phyloP scores from a whole-genome alignment of 1,140 invertebrate genomes.

The Radopholus similis region DNA sequence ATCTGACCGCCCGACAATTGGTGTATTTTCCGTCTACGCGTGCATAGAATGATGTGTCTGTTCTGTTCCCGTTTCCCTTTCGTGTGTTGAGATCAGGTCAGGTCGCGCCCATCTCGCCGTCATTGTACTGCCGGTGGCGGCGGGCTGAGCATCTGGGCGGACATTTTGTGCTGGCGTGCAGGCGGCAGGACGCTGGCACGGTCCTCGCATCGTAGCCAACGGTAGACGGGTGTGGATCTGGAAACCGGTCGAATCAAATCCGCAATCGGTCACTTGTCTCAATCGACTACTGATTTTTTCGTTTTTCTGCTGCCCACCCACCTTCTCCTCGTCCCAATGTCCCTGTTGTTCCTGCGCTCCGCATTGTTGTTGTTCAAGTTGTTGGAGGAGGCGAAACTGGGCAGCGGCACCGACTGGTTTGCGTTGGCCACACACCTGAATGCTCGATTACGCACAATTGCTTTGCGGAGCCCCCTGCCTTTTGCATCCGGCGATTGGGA shows the following conservation, averaged over 20 bases:
- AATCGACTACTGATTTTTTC: background rate
- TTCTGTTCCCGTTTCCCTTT: too few species aligned
- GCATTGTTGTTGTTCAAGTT: background rate
- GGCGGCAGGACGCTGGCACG: conserved; percentile 1
- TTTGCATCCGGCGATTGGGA: conserved; percentile 27
- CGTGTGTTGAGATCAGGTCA: too few species aligned
- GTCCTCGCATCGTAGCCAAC: conserved; percentile 11
- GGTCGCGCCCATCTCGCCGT: too few species aligned
- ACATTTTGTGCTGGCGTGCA: background rate
- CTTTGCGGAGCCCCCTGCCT: background rate
- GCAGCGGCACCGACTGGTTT: background rate
- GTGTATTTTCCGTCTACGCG: too few species aligned
- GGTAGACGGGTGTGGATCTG: conserved; percentile 28
- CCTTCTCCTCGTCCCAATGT: background rate
- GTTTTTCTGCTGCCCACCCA: background rate
- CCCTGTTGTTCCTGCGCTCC: background rate
- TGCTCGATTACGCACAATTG: background rate
- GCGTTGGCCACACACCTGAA: background rate
- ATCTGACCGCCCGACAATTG: too few species aligned
- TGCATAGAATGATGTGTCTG: too few species aligned
- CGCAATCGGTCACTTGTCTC: background rate
- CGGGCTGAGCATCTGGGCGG: background rate
- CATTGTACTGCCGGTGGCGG: too few species aligned
- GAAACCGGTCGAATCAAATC: background rate
- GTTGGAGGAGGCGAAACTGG: background rate